Evolutionary conservation across 2,888 invertebrate genomes (phyloP).

Genomic region (Diplazon laetatorius): DNA sequence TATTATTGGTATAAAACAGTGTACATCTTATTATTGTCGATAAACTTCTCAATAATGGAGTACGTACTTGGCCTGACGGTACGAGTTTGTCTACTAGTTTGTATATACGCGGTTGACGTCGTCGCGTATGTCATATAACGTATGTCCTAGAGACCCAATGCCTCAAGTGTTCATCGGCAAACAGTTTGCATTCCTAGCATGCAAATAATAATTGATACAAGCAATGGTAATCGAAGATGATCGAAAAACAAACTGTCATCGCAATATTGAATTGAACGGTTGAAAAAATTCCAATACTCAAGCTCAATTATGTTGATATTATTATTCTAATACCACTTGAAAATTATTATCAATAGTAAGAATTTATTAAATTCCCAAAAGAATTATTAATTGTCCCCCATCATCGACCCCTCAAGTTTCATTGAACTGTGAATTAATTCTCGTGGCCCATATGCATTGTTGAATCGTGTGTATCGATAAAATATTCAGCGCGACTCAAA

Average conservation of each 20-base stretch:
- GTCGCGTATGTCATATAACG: neutral
- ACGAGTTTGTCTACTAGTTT: slow-evolving; percentile 4
- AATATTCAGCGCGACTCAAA: neutral
- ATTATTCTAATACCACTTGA: too few species aligned
- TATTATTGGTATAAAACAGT: neutral
- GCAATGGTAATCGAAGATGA: slow-evolving; percentile 7
- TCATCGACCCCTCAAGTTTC: too few species aligned
- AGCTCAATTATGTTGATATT: too few species aligned
- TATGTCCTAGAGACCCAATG: slow-evolving; percentile 11
- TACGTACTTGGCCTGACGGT: slow-evolving; percentile 1
- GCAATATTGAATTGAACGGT: neutral
- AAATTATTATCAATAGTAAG: too few species aligned
- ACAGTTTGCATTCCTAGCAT: slow-evolving; percentile 13
- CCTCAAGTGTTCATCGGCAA: slow-evolving; percentile 4
- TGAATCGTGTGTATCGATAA: neutral
- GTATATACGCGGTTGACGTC: too few species aligned
- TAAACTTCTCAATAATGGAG: slow-evolving; percentile 11
- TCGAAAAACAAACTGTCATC: neutral
- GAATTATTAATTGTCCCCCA: too few species aligned
- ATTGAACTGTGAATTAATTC: neutral
- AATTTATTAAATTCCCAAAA: too few species aligned
- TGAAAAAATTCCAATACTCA: too few species aligned
- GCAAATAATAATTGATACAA: neutral
- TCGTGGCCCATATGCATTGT: neutral
- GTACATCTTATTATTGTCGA: slow-evolving; percentile 1